Percentiles rank a stretch among this genome's conserved stretches.
These are phyloP conservation scores for Istiophorus platypterus DNA, from an alignment of 2,113 vertebrate species.

Conservation along the genomic window DNA sequence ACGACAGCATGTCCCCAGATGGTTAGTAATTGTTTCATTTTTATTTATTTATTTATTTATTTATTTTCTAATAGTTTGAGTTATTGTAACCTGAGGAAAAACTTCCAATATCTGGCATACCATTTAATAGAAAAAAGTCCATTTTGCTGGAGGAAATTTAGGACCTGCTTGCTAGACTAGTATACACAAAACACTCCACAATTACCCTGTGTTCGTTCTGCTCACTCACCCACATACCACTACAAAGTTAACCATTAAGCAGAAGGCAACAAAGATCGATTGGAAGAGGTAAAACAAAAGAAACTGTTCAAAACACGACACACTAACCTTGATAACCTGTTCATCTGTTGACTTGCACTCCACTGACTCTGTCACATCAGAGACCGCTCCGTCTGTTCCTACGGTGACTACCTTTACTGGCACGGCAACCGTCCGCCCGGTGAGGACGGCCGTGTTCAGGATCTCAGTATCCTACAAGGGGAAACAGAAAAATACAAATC, in stretches of 20 bases:
- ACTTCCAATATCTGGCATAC: not conserved
- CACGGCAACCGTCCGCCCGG: slow-evolving; percentile 90
- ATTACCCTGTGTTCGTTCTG: slow-evolving; percentile 14
- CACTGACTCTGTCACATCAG: slow-evolving; percentile 92
- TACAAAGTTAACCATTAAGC: not conserved
- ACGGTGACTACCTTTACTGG: slow-evolving; percentile 93
- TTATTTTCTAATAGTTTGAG: not conserved
- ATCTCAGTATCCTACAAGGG: slow-evolving; percentile 91
- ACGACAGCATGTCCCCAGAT: not conserved
- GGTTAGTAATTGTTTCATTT: not conserved
- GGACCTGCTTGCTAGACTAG: not conserved
- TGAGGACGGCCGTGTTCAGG: slow-evolving; percentile 95
- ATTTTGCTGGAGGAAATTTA: not conserved
- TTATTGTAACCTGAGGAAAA: not conserved
- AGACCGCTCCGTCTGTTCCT: slow-evolving; percentile 87
- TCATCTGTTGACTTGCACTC: slow-evolving; percentile 92
- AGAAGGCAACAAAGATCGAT: slow-evolving; percentile 5
- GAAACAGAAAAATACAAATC: slow-evolving; percentile 25
- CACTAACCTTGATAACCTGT: slow-evolving; percentile 91
- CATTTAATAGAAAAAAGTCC: not conserved
- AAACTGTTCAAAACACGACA: not conserved
- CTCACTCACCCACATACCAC: not conserved
- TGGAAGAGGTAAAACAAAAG: not conserved
- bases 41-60: not conserved
- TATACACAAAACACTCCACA: not conserved